A percentile compares a stretch with the other conserved stretches of the same genome.
Conservation (phyloP, 2,797 vertebrate species). For the Lutjanus argentimaculatus region DNA sequence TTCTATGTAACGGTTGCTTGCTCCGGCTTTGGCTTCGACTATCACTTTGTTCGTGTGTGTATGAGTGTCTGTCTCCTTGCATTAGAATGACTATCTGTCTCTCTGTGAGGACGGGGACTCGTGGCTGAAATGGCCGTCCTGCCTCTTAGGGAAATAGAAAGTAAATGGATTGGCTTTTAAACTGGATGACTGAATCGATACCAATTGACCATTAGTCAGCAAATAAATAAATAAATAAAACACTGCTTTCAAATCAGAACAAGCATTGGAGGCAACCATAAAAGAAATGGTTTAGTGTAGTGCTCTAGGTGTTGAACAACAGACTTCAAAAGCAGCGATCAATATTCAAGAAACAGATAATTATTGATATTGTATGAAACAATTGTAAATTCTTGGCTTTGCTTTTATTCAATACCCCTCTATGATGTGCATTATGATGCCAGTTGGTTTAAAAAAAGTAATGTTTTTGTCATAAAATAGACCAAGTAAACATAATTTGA, state of each 20-base stretch:
- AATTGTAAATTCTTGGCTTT: background rate
- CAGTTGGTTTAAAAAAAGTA: too few relatives aligned
- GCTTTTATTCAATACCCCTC: too few relatives aligned
- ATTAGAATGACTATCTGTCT: slow-evolving; percentile 68
- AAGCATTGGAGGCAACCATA: background rate
- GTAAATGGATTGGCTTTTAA: slow-evolving; percentile 64
- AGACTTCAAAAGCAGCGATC: background rate
- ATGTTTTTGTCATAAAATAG: too few relatives aligned
- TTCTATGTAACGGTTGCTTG: slow-evolving; percentile 45
- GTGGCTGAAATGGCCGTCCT: slow-evolving; percentile 27
- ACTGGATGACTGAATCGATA: slow-evolving; percentile 59
- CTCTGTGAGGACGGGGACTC: slow-evolving; percentile 11
- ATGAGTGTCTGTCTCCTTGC: slow-evolving; percentile 61
- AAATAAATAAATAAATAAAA: slow-evolving; percentile 20
- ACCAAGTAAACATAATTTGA: too few relatives aligned
- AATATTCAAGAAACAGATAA: background rate
- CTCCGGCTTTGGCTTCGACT: slow-evolving; percentile 38
- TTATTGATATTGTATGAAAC: background rate
- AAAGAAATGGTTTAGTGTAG: background rate
- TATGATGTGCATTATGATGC: too few relatives aligned
- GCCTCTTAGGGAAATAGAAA: slow-evolving; percentile 57
- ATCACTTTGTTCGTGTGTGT: slow-evolving; percentile 38
- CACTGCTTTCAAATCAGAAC: slow-evolving; percentile 14
- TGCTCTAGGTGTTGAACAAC: slow-evolving; percentile 1
- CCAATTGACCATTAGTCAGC: slow-evolving; percentile 37